These are phyloP conservation scores for Willisornis vidua DNA, from an alignment of 2,113 vertebrate species.

Conservation along the genomic window DNA sequence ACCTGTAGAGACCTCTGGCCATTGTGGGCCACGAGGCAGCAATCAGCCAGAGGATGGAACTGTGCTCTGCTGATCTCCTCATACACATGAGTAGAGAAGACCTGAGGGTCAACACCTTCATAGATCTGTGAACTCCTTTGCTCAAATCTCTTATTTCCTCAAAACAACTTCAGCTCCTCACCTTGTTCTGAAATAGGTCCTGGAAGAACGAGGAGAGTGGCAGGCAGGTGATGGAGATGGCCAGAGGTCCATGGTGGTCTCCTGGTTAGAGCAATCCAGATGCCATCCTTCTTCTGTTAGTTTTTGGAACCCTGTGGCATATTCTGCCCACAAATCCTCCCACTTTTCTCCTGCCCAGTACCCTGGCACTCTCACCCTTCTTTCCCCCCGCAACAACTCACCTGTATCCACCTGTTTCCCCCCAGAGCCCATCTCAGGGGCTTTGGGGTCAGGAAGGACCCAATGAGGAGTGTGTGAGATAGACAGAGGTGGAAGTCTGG, in stretches of 20 bases:
- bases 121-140: too few species aligned
- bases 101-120: background rate
- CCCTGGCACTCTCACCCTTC: background rate
- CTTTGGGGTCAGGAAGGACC: background rate
- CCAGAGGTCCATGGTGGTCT: background rate
- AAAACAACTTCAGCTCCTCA: background rate
- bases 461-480: background rate
- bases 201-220: background rate
- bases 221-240: background rate
- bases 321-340: background rate
- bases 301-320: too few species aligned
- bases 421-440: background rate
- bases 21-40: fast-evolving
- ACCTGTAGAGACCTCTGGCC: fast-evolving
- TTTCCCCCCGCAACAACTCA: background rate
- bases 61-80: background rate
- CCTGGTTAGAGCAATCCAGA: background rate
- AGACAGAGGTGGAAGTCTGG: background rate
- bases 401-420: background rate
- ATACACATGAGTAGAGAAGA: fast-evolving
- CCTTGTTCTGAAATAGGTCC: too few species aligned
- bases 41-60: background rate
- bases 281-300: background rate
- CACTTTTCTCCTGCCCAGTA: background rate
- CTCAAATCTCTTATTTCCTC: background rate